phyloP scores from a whole-genome alignment of 1,140 invertebrate genomes.

The Lineus longissimus region DNA sequence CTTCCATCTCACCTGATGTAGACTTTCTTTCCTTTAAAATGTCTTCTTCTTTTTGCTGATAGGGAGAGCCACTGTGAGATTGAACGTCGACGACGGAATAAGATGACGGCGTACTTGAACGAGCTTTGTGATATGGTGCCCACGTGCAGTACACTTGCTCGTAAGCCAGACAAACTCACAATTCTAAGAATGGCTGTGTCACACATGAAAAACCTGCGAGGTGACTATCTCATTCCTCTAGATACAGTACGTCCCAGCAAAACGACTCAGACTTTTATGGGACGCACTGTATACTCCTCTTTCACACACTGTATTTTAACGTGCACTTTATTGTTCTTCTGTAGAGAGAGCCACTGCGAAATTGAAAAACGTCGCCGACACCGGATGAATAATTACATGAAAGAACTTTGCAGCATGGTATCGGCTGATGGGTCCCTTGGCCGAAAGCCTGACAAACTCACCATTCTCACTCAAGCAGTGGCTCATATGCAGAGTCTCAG shows the following conservation, averaged over 20 bases:
- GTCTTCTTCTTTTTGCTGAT: no score
- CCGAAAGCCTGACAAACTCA: constrained; percentile 95
- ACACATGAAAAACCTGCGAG: constrained; percentile 96
- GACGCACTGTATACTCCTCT: not conserved
- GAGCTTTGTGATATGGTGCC: constrained; percentile 99
- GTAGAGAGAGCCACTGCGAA: constrained; percentile 97
- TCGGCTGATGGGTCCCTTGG: constrained; percentile 92
- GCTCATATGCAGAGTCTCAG: constrained; percentile 94
- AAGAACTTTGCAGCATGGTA: constrained; percentile 97
- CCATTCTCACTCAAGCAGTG: constrained; percentile 96
- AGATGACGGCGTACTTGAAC: constrained; percentile 99
- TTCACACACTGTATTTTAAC: not conserved
- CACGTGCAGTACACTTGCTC: constrained; percentile 91
- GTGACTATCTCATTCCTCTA: constrained; percentile 52
- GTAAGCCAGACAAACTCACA: constrained; percentile 98
- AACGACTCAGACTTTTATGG: not conserved
- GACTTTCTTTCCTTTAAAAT: no score
- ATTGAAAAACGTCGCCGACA: constrained; percentile 93
- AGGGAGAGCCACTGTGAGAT: constrained; percentile 99
- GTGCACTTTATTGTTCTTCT: constrained; percentile 28
- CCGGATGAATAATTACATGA: constrained; percentile 99
- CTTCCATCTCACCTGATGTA: no score
- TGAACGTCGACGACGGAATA: constrained; percentile 93
- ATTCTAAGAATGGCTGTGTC: constrained; percentile 99
- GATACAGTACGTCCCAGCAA: not conserved